These are phyloP conservation scores for Lutjanus campechanus DNA, from an alignment of 2,797 vertebrate species.

Conservation along the genomic window DNA sequence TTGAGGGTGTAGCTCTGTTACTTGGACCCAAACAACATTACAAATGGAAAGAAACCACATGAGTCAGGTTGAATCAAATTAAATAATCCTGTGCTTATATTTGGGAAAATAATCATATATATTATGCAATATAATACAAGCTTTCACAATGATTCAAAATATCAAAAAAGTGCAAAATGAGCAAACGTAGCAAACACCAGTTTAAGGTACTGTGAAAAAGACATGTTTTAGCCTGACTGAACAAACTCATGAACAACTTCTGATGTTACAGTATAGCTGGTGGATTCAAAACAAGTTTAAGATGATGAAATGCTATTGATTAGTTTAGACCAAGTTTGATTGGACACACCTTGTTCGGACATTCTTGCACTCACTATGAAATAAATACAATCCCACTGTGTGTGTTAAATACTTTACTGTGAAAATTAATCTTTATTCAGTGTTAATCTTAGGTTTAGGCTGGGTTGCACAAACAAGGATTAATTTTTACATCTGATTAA, in stretches of 20 bases:
- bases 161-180: constrained; percentile 69
- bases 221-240: constrained; percentile 21
- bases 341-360: constrained; percentile 16
- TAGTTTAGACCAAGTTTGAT: neutral
- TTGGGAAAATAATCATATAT: constrained; percentile 76
- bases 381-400: constrained; percentile 11
- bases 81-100: constrained; percentile 76
- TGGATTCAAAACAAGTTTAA: constrained; percentile 30
- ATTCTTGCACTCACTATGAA: constrained; percentile 5
- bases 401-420: neutral
- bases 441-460: constrained; percentile 3
- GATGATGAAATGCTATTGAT: neutral
- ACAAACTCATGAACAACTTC: constrained; percentile 6
- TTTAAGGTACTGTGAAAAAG: constrained; percentile 31
- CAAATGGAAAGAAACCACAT: constrained; percentile 23
- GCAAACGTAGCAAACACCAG: constrained; percentile 64
- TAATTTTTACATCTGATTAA: too few species aligned
- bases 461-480: too few species aligned
- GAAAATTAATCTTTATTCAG: constrained; percentile 10
- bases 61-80: constrained; percentile 50
- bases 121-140: constrained; percentile 69
- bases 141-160: constrained; percentile 59
- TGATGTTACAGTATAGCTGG: constrained; percentile 21
- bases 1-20: neutral
- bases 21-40: neutral